A percentile compares a stretch with the other conserved stretches of the same genome.
phyloP scores from a whole-genome alignment of 2,888 invertebrate genomes.

The Leistus spinibarbis region DNA sequence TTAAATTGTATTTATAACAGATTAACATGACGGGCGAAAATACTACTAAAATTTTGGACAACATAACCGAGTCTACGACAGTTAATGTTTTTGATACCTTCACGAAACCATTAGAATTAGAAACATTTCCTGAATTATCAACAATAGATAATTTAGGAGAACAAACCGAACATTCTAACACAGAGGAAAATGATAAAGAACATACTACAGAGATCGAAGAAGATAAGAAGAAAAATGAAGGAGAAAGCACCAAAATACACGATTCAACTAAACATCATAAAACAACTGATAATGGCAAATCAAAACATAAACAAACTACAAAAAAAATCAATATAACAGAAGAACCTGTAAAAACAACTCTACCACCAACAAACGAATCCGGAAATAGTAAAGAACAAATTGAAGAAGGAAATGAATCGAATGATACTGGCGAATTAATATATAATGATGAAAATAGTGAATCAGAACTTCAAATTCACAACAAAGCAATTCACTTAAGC shows the following conservation, averaged over 20 bases:
- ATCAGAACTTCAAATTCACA: not conserved
- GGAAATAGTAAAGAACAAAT: not conserved
- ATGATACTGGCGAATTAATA: not conserved
- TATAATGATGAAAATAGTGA: not conserved
- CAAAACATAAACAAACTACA: not conserved
- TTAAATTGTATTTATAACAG: not conserved
- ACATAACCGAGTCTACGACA: not conserved
- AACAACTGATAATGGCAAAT: not conserved
- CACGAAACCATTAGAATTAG: not conserved
- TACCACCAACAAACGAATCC: not conserved
- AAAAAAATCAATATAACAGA: too few species aligned
- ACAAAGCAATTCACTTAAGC: slow-evolving; percentile 21
- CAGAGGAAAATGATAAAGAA: not conserved
- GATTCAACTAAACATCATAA: not conserved
- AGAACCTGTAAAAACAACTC: not conserved
- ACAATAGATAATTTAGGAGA: not conserved
- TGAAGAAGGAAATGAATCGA: not conserved
- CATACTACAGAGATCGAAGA: not conserved
- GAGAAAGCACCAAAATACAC: too few species aligned
- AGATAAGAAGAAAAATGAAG: too few species aligned
- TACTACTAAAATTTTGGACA: not conserved
- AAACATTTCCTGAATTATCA: not conserved
- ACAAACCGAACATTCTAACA: not conserved
- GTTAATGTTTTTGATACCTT: not conserved
- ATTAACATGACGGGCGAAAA: not conserved